Evolutionary conservation across 30 jellyfish, hydroid and myxozoan genomes (phyloP), one percentile per base, ranked within the genome.

Genomic region (Clytia hemisphaerica): DNA sequence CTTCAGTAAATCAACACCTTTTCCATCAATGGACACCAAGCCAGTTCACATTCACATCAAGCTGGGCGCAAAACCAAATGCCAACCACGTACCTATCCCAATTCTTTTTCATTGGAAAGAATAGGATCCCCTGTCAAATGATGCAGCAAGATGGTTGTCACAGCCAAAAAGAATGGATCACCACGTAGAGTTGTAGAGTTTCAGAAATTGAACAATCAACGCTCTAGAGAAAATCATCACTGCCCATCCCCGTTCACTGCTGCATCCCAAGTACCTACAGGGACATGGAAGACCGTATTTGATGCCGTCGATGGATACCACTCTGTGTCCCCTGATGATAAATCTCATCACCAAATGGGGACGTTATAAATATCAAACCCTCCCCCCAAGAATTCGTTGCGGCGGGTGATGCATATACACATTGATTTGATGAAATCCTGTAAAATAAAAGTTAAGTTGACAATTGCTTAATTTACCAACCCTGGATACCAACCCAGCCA

Each of bases 231-330:
- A 30, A 67, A 74, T 3, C 79, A 67, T 26, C 79, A 67, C 76
- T 32, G 75, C 78, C 78, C 50, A 67, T 46, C 74, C 10, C 79
- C 79, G 16, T 67, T 67, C 70, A 74, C 44, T 48, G 75, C 10
- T 6, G 79, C 72, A 4, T 21, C 10, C 5, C n/a, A n/a, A n/a
- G n/a, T n/a, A n/a, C n/a, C n/a, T n/a, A n/a, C n/a, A n/a, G n/a
- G n/a, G n/a, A n/a, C n/a, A n/a, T n/a, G n/a, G n/a, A n/a, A n/a
- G n/a, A n/a, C n/a, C n/a, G n/a, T n/a, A n/a, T n/a, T n/a, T 42
- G 53, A 42, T n/a, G n/a, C n/a, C n/a, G n/a, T n/a, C n/a, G n/a
- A n/a, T n/a, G n/a, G n/a, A 42, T 58, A 7, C 61, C 58, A 58
- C 61, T 4, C 19, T 7, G 58, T 58, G 7, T 26, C 72, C 12